Conservation (phyloP, 1,140 invertebrate species). For the Bathynomus jamesi region DNA sequence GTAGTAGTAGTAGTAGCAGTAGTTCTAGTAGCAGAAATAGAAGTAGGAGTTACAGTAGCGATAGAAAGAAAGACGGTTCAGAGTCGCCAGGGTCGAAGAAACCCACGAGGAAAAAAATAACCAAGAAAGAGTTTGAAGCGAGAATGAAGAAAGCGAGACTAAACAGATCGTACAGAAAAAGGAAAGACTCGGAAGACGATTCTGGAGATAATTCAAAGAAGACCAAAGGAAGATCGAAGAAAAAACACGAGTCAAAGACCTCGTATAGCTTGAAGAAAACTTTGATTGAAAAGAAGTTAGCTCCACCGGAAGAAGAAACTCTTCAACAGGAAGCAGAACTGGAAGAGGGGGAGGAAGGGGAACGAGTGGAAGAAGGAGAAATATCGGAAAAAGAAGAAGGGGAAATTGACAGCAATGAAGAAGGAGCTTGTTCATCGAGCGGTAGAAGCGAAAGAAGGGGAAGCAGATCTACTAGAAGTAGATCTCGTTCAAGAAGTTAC, state of each 20-base stretch:
- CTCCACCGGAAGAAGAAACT: constrained; percentile 3
- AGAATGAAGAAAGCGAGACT: constrained; percentile 31
- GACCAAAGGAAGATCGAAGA: not conserved
- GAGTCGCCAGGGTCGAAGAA: not conserved
- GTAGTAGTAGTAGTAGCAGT: not conserved
- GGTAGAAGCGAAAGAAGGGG: not conserved
- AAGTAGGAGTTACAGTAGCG: not conserved
- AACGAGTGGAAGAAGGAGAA: not conserved
- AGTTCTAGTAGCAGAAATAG: not conserved
- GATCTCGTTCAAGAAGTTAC: not conserved
- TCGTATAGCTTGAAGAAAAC: not conserved
- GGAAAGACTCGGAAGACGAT: constrained; percentile 33
- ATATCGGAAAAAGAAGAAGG: constrained; percentile 37
- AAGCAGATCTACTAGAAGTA: not conserved
- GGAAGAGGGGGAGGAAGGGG: constrained; percentile 7
- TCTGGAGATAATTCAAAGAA: constrained; percentile 5
- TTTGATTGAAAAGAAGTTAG: not conserved
- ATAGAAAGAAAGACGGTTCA: not conserved
- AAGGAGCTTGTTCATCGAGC: constrained; percentile 18
- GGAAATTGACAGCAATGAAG: constrained; percentile 36
- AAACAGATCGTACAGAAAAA: constrained; percentile 29
- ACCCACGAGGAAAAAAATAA: constrained; percentile 29
- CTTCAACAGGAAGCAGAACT: not conserved
- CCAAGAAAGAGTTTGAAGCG: constrained; percentile 33
- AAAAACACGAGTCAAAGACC: constrained; percentile 6